Percentiles rank a stretch among this genome's conserved stretches.
These are phyloP conservation scores for Mercenaria mercenaria DNA, from an alignment of 1,140 invertebrate species.

Conservation along the genomic window DNA sequence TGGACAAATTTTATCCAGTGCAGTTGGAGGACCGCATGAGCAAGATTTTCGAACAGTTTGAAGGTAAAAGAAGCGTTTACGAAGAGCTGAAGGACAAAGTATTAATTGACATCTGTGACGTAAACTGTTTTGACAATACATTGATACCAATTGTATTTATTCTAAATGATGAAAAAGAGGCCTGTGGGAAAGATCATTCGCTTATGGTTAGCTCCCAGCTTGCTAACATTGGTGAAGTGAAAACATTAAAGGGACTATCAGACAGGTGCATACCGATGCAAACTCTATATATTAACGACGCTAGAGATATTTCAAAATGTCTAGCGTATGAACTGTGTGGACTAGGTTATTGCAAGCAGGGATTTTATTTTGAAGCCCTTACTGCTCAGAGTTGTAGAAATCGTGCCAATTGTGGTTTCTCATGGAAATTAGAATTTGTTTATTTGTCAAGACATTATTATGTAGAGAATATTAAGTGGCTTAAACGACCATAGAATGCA, in stretches of 20 bases:
- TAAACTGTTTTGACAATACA: conserved; percentile 4
- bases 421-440: conserved; percentile 9
- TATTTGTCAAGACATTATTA: background rate
- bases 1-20: background rate
- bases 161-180: background rate
- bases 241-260: background rate
- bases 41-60: background rate
- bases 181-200: background rate
- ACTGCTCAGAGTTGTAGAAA: background rate
- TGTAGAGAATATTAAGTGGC: background rate
- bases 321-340: background rate
- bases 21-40: background rate
- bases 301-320: background rate
- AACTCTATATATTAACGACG: background rate
- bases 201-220: background rate
- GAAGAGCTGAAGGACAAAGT: background rate
- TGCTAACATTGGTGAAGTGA: background rate
- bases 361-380: conserved; percentile 19
- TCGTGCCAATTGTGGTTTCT: background rate
- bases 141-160: conserved; percentile 25
- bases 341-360: conserved; percentile 23
- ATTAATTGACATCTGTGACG: background rate
- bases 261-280: background rate
- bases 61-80: background rate
- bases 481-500: background rate